Evolutionary conservation across 2,113 vertebrate genomes (phyloP), one percentile per base, ranked within the genome.

Genomic region (Pedionomus torquatus): DNA sequence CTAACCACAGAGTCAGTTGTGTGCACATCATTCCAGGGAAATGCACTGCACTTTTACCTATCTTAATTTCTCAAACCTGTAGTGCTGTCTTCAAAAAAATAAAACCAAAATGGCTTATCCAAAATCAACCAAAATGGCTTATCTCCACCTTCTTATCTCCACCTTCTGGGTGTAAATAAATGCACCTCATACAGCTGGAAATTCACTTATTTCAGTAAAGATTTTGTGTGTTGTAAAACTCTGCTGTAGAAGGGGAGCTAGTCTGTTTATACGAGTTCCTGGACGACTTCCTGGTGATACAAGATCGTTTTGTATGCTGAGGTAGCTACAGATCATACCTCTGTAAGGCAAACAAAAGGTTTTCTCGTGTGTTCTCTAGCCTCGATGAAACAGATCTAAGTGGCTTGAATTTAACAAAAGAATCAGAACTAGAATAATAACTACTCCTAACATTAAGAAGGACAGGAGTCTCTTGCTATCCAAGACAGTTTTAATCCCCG

Each of bases 21-120:
- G 26, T 46, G 14, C 31, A 70, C 11, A 11, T 13, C 52, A 64
- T 13, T 58, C 17, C 3, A 1, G 23, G 9, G 17, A 89, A 57
- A n/a, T 8, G 8, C 26, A 57, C 8, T 65, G 35, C 23, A 51
- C 60, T 77, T 82, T 28, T 5, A 85, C 8, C 9, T 24, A 15
- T 18, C 11, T 28, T 58, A 55, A 15, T 37, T 83, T 69, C 31
- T 77, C 49, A 86, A 64, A 78, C 10, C 18, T 69, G 43, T 33
- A 82, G 33, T 39, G 35, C 13, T 46, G 14, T 64, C n/a, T 66
- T 48, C 11, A 84, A 77, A 39, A 55, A 49, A 49, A 49, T 48
- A 39, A 44, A 17, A 1, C 1, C 5, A 17, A 28, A 60, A 46
- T n/a, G n/a, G n/a, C n/a, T n/a, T n/a, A n/a, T n/a, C n/a, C n/a